Evolutionary conservation across 2,113 vertebrate genomes (phyloP).

Genomic region (Genyomyrus donnyi): DNA sequence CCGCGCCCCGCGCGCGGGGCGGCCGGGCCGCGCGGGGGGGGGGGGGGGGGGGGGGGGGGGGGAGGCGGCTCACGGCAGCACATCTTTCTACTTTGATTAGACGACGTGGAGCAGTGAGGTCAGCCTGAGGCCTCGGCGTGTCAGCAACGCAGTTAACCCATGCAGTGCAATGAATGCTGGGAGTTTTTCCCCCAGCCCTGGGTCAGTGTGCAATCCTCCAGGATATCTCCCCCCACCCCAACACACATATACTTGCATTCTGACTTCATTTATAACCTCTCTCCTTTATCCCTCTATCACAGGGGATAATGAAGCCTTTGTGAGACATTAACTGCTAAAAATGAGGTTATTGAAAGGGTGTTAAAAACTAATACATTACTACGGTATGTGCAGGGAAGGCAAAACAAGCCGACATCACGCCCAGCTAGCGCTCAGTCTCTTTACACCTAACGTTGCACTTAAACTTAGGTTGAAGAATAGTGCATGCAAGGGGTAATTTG

Average conservation of each 20-base stretch:
- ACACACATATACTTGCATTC: neutral
- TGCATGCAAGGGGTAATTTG: neutral
- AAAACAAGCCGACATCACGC: neutral
- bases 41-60: too few species aligned
- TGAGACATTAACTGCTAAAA: neutral
- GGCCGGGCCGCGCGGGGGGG: too few species aligned
- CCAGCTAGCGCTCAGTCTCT: neutral
- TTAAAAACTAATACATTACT: neutral
- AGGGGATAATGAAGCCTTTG: neutral
- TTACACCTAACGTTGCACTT: neutral
- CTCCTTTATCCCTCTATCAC: neutral
- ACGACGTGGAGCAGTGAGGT: neutral
- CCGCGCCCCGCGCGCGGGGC: too few species aligned
- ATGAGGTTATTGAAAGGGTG: neutral
- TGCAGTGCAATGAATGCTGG: neutral
- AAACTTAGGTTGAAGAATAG: neutral
- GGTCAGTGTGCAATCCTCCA: neutral
- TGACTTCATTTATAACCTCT: neutral
- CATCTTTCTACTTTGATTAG: neutral
- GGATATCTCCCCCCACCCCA: conserved; percentile 6
- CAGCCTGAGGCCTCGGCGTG: neutral
- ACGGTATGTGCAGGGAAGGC: neutral
- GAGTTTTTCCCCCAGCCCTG: neutral
- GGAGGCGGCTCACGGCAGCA: neutral
- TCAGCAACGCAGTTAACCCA: neutral